These are phyloP conservation scores for Drosophila cracens DNA, from an alignment of 2,888 invertebrate genomes.

Conservation along the genomic window DNA sequence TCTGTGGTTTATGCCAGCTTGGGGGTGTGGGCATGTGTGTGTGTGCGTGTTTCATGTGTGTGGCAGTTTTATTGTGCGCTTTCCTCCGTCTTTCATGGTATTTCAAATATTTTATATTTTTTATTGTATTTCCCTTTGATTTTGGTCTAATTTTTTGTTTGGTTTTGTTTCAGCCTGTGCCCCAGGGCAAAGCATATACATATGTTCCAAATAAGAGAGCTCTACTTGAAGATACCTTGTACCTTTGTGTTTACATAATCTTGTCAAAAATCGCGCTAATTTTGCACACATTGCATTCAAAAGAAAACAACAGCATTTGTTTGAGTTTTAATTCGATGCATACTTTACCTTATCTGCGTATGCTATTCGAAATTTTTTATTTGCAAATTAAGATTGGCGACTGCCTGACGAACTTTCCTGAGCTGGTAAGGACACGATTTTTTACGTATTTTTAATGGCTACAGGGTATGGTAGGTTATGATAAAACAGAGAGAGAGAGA, in stretches of 20 bases:
- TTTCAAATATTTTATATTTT: constrained; percentile 35
- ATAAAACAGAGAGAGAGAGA: too few relatives aligned
- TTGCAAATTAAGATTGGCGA: neutral
- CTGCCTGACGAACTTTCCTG: neutral
- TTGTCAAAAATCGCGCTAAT: neutral
- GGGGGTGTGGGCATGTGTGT: constrained; percentile 12
- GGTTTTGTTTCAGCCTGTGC: constrained; percentile 34
- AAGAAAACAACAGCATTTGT: neutral
- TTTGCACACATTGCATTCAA: neutral
- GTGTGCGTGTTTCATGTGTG: constrained; percentile 52
- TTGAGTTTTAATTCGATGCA: neutral
- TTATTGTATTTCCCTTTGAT: constrained; percentile 66
- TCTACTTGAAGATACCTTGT: neutral
- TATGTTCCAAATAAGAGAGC: neutral
- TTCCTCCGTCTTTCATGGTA: constrained; percentile 37
- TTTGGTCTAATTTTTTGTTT: constrained; percentile 50
- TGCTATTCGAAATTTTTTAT: neutral
- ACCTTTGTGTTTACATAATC: neutral
- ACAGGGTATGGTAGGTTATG: neutral
- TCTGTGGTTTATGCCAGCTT: constrained; percentile 68
- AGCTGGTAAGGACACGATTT: neutral
- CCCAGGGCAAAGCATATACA: constrained; percentile 28
- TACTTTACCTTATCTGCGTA: neutral
- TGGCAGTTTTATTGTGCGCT: constrained; percentile 71
- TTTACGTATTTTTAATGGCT: neutral